Evolutionary conservation across 2,797 vertebrate species (phyloP).

Genomic region (Tauraco hartlaubi): DNA sequence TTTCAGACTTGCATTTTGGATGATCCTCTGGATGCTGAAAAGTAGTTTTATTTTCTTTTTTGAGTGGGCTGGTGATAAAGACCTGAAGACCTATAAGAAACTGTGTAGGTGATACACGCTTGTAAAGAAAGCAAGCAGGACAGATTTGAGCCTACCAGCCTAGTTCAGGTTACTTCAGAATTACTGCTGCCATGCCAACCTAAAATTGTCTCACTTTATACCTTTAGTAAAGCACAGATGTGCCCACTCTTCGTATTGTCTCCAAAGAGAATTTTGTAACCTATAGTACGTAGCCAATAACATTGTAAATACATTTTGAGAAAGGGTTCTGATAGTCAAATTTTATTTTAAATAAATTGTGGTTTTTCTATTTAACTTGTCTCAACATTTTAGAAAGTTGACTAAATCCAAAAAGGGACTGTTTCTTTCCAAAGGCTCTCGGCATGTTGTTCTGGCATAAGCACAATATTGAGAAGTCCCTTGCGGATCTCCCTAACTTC

Average conservation of each 20-base stretch:
- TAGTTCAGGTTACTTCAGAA: conserved; percentile 21
- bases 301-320: neutral
- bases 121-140: conserved; percentile 10
- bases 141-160: neutral
- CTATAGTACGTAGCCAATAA: neutral
- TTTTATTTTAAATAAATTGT: neutral
- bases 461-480: conserved; percentile 97
- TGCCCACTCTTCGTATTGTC: neutral
- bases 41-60: conserved; percentile 11
- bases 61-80: neutral
- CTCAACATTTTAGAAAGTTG: conserved; percentile 25
- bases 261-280: conserved; percentile 9
- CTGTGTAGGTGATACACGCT: neutral
- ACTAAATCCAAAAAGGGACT: conserved; percentile 65
- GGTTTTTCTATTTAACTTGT: conserved; percentile 25
- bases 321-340: neutral
- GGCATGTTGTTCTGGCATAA: conserved; percentile 99
- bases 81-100: neutral
- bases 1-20: conserved; percentile 37
- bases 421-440: conserved; percentile 87
- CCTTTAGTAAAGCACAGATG: conserved; percentile 2
- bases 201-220: conserved; percentile 17
- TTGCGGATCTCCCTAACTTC: conserved; percentile 97
- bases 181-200: conserved; percentile 53
- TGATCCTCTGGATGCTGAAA: conserved; percentile 11